Percentiles rank a stretch among this genome's conserved stretches.
Conservation (phyloP, 37 sponge, comb jelly and placozoan genomes). For the Mnemiopsis leidyi region DNA sequence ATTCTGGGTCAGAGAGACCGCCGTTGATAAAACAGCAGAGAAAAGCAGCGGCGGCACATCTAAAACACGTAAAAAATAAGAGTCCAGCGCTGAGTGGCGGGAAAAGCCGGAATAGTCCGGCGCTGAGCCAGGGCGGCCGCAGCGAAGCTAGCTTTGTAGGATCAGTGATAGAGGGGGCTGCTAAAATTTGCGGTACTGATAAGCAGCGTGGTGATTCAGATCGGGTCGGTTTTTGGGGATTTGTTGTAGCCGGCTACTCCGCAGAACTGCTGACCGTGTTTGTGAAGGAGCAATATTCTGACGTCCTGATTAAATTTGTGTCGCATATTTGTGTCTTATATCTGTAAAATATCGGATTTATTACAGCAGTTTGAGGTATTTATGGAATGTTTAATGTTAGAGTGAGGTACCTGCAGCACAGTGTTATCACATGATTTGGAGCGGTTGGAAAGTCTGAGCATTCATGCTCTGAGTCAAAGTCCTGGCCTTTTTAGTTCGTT, state of each 20-base stretch:
- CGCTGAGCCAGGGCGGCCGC: background rate
- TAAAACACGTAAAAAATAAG: background rate
- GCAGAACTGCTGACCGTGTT: too few relatives aligned
- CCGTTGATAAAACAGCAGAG: background rate
- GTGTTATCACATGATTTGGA: too few relatives aligned
- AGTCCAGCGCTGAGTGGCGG: background rate
- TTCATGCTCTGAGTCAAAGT: too few relatives aligned
- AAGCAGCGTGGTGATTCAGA: background rate
- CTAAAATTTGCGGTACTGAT: background rate
- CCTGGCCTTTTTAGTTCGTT: too few relatives aligned
- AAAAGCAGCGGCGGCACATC: background rate
- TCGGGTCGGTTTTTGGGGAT: background rate
- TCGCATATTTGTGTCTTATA: too few relatives aligned
- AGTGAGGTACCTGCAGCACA: too few relatives aligned
- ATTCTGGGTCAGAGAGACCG: background rate
- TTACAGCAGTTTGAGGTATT: too few relatives aligned
- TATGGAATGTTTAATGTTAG: too few relatives aligned
- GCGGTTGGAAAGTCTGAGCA: too few relatives aligned
- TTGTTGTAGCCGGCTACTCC: background rate
- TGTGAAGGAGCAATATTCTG: too few relatives aligned
- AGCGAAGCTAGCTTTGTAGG: background rate
- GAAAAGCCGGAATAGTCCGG: background rate
- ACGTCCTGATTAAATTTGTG: too few relatives aligned
- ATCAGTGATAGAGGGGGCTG: background rate
- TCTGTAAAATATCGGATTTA: too few relatives aligned